phyloP scores from a whole-genome alignment of 2,113 vertebrate genomes.

The Mustelus asterias region DNA sequence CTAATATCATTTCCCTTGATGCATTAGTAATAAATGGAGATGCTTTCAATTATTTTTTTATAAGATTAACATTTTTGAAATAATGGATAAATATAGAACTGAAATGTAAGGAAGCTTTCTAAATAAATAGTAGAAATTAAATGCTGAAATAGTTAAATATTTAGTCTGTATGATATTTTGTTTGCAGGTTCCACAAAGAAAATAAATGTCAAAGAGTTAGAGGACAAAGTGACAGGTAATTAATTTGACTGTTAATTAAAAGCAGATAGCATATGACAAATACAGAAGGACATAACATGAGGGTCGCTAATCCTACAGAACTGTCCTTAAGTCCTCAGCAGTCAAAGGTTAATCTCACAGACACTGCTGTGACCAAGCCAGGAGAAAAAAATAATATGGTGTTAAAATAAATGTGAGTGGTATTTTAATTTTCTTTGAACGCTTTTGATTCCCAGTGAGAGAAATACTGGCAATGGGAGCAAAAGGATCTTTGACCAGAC shows the following conservation, averaged over 20 bases:
- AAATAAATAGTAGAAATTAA: constrained; percentile 1
- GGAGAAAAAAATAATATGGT: neutral
- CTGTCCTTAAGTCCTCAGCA: no score
- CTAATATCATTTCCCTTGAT: neutral
- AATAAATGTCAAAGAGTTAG: neutral
- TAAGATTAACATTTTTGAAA: neutral
- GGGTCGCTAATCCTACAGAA: neutral
- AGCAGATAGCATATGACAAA: neutral
- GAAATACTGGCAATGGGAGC: neutral
- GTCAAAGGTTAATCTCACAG: no score
- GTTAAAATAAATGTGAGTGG: neutral
- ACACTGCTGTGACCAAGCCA: neutral
- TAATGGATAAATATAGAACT: neutral
- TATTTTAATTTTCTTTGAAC: neutral
- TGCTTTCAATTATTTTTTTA: neutral
- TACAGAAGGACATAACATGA: neutral
- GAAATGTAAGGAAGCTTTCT: neutral
- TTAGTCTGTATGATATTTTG: neutral
- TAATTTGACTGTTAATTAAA: neutral
- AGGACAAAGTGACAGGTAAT: constrained; percentile 26
- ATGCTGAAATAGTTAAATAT: neutral
- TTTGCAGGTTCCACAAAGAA: constrained; percentile 26
- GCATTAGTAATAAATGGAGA: neutral
- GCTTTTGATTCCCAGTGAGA: neutral
- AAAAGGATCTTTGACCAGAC: neutral